These are phyloP conservation scores for Labroides dimidiatus DNA, from an alignment of 2,797 vertebrate species.

Conservation along the genomic window DNA sequence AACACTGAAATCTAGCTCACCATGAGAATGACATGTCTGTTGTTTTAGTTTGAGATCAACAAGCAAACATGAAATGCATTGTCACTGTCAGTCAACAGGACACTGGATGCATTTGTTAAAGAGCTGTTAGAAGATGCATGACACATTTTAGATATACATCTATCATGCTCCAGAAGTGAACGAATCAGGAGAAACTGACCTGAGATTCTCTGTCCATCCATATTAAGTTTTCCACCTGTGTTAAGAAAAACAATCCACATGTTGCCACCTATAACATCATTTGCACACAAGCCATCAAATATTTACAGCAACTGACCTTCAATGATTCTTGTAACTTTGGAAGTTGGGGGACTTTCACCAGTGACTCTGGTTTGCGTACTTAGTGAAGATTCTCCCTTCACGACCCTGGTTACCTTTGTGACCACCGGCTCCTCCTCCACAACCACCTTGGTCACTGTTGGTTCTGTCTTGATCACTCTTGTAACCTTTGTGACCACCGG, in stretches of 20 bases:
- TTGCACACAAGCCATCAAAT: background rate
- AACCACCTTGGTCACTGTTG: conserved; percentile 75
- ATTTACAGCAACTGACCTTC: conserved; percentile 57
- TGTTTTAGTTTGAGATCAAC: conserved; percentile 14
- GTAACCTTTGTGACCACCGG: conserved; percentile 83
- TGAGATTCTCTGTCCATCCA: conserved; percentile 79
- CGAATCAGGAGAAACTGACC: conserved; percentile 80
- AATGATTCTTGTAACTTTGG: conserved; percentile 63
- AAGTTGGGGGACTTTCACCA: conserved; percentile 68
- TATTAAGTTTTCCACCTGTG: conserved; percentile 57
- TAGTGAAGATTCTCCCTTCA: conserved; percentile 66
- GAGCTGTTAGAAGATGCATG: conserved; percentile 37
- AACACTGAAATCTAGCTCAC: conserved; percentile 32
- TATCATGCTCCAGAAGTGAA: background rate
- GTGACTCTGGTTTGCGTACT: conserved; percentile 73
- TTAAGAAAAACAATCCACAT: conserved; percentile 14
- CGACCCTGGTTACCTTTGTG: conserved; percentile 75
- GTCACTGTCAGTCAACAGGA: conserved; percentile 2
- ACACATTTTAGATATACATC: conserved; percentile 1
- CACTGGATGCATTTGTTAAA: conserved; percentile 24
- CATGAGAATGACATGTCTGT: conserved; percentile 49
- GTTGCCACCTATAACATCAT: background rate
- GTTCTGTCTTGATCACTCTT: conserved; percentile 75
- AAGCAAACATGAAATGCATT: conserved; percentile 5
- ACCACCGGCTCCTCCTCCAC: conserved; percentile 47